phyloP scores from a whole-genome alignment of 2,797 vertebrate species.

The Cryptoblepharus egeriae region DNA sequence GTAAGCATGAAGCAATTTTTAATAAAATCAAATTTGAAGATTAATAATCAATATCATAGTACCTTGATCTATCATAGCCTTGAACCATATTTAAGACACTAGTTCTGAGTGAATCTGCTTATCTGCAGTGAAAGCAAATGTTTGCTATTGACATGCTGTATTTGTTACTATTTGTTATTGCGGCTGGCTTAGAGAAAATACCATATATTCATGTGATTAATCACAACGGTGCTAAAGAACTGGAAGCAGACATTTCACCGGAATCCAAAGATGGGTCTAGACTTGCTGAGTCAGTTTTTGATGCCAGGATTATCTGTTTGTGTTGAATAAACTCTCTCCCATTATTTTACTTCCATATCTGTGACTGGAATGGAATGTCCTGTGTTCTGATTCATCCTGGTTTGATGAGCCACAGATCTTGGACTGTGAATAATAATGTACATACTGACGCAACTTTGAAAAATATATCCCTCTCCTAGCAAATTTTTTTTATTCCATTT shows the following conservation, averaged over 20 bases:
- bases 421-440: neutral
- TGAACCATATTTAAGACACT: neutral
- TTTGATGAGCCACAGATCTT: neutral
- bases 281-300: neutral
- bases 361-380: neutral
- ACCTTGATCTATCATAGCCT: neutral
- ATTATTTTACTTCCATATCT: neutral
- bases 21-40: neutral
- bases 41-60: neutral
- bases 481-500: neutral
- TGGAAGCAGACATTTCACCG: constrained; percentile 32
- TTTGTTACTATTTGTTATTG: neutral
- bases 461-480: neutral
- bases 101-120: neutral
- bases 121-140: too few relatives aligned
- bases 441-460: neutral
- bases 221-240: constrained; percentile 12
- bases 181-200: constrained; percentile 59
- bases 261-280: constrained; percentile 38
- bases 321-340: neutral
- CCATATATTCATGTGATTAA: constrained; percentile 12
- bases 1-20: too few relatives aligned
- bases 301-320: neutral
- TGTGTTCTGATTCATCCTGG: neutral
- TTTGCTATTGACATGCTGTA: constrained; percentile 1